Conservation (phyloP, 2,113 vertebrate genomes). For the Scytalopus superciliaris region DNA sequence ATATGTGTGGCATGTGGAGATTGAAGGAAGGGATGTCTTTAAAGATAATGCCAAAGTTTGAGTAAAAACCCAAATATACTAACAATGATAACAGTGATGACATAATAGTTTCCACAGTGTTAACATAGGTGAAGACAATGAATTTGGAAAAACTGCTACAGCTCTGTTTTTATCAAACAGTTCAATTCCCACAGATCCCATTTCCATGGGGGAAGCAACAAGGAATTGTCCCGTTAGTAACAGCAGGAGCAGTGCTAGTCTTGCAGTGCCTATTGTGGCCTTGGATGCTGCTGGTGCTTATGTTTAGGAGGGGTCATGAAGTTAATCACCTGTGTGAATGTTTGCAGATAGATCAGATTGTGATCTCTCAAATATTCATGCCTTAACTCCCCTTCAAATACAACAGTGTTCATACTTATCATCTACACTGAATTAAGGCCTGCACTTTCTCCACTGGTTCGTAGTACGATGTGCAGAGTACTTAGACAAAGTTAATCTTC, state of each 20-base stretch:
- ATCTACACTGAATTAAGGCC: background rate
- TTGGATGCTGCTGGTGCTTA: background rate
- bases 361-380: background rate
- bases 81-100: background rate
- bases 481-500: background rate
- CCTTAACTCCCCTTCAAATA: background rate
- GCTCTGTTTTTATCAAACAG: background rate
- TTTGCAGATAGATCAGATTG: background rate
- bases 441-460: background rate
- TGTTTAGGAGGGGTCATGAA: background rate
- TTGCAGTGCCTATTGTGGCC: background rate
- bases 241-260: background rate
- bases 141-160: background rate
- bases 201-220: background rate
- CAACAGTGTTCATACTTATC: background rate
- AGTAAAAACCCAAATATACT: background rate
- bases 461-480: background rate
- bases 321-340: background rate
- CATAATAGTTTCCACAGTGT: background rate
- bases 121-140: background rate
- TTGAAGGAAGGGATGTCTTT: background rate
- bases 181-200: background rate
- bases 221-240: background rate
- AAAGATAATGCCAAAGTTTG: background rate
- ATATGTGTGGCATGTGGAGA: background rate